Evolutionary conservation across 2,797 vertebrate species (phyloP).

Genomic region (Anabacerthia variegaticeps): DNA sequence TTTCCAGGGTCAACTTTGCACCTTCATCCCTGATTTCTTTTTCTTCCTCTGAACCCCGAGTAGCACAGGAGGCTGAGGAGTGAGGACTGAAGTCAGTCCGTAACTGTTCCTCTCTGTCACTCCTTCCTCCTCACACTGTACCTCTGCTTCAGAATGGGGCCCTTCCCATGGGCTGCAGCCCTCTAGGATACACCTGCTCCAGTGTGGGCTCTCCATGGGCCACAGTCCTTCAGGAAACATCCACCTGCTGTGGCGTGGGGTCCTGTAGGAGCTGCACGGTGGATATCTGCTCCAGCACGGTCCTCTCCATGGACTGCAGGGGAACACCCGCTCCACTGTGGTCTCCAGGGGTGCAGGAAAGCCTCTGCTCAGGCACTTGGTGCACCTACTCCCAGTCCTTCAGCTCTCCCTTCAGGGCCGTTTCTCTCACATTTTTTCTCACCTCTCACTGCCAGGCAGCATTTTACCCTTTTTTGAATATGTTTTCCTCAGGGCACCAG

Average conservation of each 20-base stretch:
- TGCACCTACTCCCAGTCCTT: neutral
- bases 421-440: neutral
- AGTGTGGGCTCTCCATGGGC: neutral
- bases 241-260: fast-evolving
- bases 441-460: neutral
- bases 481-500: neutral
- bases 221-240: neutral
- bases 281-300: neutral
- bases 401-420: neutral
- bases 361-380: neutral
- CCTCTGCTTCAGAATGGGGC: neutral
- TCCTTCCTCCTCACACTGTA: neutral
- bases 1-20: neutral
- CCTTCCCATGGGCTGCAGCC: neutral
- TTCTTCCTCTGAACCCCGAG: neutral
- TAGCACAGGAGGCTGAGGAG: neutral
- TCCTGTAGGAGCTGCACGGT: neutral
- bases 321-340: neutral
- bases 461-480: neutral
- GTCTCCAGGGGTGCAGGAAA: neutral
- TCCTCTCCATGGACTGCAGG: neutral
- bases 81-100: neutral
- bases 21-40: neutral
- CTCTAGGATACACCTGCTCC: neutral
- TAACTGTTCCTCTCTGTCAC: neutral